Percentiles rank a stretch among this genome's conserved stretches.
Evolutionary conservation across 2,113 vertebrate species (phyloP).

Genomic region (Scalopus aquaticus): DNA sequence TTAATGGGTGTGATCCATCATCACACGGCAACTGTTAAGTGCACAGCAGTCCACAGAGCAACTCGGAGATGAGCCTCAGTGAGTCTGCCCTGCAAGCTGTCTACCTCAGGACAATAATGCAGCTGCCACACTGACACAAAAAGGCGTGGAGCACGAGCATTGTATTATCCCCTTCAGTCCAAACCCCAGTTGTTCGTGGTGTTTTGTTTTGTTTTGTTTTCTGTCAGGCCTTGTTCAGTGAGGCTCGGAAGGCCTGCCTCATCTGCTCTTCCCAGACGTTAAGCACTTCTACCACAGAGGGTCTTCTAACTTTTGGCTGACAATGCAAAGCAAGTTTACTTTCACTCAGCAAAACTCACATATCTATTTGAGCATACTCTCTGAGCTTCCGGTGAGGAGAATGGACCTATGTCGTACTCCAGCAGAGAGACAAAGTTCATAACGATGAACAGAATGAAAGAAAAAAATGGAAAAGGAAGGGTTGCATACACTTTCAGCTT

Average conservation of each 20-base stretch:
- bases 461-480: background rate
- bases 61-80: background rate
- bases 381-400: constrained; percentile 61
- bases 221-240: background rate
- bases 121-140: constrained; percentile 11
- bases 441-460: constrained; percentile 44
- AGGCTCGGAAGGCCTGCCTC: constrained; percentile 63
- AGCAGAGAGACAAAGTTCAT: constrained; percentile 49
- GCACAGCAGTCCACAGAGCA: constrained; percentile 4
- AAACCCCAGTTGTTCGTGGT: constrained; percentile 24
- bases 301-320: constrained; percentile 75
- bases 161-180: background rate
- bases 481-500: background rate
- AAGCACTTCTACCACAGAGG: constrained; percentile 76
- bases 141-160: background rate
- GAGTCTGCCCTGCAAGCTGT: constrained; percentile 25
- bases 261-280: constrained; percentile 60
- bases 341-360: constrained; percentile 66
- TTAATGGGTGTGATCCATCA: constrained; percentile 34
- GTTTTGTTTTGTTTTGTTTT: background rate
- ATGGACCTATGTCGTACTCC: constrained; percentile 39
- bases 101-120: background rate
- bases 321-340: constrained; percentile 68
- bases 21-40: constrained; percentile 42
- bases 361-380: constrained; percentile 69